Base-by-base conservation (phyloP, 2,888 invertebrate species). In the Tyria jacobaeae region DNA sequence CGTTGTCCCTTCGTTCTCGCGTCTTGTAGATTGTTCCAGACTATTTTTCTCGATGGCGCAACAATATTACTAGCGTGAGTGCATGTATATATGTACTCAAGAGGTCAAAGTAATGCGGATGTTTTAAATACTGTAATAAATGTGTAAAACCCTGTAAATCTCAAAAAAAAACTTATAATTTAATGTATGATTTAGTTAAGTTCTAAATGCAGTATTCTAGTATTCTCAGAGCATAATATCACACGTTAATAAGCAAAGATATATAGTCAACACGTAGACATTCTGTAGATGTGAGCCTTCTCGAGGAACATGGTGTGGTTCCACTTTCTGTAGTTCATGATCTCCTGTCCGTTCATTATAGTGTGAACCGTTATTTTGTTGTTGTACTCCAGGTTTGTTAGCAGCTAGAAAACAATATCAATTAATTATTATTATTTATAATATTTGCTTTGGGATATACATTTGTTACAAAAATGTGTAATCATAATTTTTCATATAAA, bases 331-430 rank as follows among this genome's bases (percentile, higher is more conserved):
- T 93, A 89, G 68, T 89, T 87, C 84, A 92, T 86, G 0, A 93
- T 83, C 0, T 85, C 79, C 21, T 95, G 95, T 0, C 97, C 97
- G 84, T 97, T 98, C 88, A 96, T 96, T 0, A 98, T 96, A 2
- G 97, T 95, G 78, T 97, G 96, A 0, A 98, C 95, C 58, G 95
- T 96, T 80, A 96, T 95, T 31, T 95, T 95, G 0, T 95, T 89
- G 49, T 96, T 95, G 85, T 96, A 98, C 10, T 95, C 91, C 65
- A 98, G 89, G 74, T 96, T 95, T 2, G 96, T 95, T 24, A 98
- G 89, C 9, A 98, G 88, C 97, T 97, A 93, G 31, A 44, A 95
- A 69, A 67, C 70, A 64, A 51, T 56, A 34, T 57, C 47, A 31
- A 50, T 50, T 47, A 51, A 57, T 62, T 41, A 10, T 31, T 44